Conservation (phyloP, 2,113 vertebrate species). For the Brachypodius melanocephalos region DNA sequence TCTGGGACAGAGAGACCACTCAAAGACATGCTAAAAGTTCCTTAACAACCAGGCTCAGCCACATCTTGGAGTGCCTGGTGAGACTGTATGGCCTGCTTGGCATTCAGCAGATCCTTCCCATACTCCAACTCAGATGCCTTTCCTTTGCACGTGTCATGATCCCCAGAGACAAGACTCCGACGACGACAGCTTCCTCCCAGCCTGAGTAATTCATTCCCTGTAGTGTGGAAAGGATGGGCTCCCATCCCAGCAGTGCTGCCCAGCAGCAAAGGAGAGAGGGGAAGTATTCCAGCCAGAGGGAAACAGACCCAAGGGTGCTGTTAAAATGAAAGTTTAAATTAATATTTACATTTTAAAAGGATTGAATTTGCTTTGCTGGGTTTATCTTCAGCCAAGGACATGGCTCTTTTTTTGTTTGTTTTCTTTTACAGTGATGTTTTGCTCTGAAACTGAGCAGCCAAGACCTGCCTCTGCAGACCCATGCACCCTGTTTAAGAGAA, state of each 20-base stretch:
- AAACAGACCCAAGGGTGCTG: not conserved
- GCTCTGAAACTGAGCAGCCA: not conserved
- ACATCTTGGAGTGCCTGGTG: not conserved
- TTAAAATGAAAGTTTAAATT: constrained; percentile 30
- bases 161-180: not conserved
- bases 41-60: not conserved
- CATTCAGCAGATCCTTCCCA: not conserved
- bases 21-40: not conserved
- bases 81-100: not conserved
- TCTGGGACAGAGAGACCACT: not conserved
- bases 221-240: not conserved
- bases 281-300: constrained; percentile 6
- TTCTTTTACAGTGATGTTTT: constrained; percentile 44
- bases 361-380: constrained; percentile 9
- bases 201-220: not conserved
- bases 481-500: not conserved
- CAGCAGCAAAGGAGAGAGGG: not conserved
- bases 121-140: not conserved
- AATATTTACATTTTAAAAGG: constrained; percentile 56
- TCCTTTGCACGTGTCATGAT: fast-evolving
- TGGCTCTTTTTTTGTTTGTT: not conserved
- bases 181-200: fast-evolving
- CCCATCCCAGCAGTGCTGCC: not conserved
- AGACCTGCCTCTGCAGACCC: not conserved
- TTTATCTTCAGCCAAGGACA: constrained; percentile 40